phyloP scores from a whole-genome alignment of 2,797 vertebrate genomes.

The Labeo calbasu region DNA sequence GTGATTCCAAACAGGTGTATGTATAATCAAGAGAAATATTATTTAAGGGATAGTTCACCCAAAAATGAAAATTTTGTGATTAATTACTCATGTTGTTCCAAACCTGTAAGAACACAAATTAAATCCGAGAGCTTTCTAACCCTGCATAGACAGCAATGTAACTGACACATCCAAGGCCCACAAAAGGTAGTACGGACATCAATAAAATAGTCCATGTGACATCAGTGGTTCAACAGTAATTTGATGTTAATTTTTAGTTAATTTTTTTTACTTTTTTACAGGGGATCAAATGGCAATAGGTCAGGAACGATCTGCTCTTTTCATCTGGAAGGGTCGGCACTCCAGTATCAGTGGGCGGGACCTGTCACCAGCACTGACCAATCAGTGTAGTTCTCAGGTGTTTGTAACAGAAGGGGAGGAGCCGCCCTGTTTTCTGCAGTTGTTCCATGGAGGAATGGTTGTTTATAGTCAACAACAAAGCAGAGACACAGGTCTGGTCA shows the following conservation, averaged over 20 bases:
- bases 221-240: too few relatives aligned
- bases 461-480: constrained; percentile 70
- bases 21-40: background rate
- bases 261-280: constrained; percentile 23
- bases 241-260: background rate
- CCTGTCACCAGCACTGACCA: constrained; percentile 72
- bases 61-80: too few relatives aligned
- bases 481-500: constrained; percentile 66
- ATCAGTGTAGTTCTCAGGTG: constrained; percentile 70
- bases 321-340: constrained; percentile 79
- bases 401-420: constrained; percentile 77
- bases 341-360: constrained; percentile 71
- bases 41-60: background rate
- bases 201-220: too few relatives aligned
- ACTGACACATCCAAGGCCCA: too few relatives aligned
- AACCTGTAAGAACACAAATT: too few relatives aligned
- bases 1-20: background rate
- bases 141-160: too few relatives aligned
- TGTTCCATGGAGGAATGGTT: constrained; percentile 80
- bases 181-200: too few relatives aligned
- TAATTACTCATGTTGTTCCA: too few relatives aligned
- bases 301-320: constrained; percentile 68
- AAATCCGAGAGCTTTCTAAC: too few relatives aligned
- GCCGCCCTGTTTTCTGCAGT: constrained; percentile 81
- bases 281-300: constrained; percentile 54